Base-by-base conservation (phyloP, 1,140 invertebrate genomes). In the Eupristina koningsbergeri region DNA sequence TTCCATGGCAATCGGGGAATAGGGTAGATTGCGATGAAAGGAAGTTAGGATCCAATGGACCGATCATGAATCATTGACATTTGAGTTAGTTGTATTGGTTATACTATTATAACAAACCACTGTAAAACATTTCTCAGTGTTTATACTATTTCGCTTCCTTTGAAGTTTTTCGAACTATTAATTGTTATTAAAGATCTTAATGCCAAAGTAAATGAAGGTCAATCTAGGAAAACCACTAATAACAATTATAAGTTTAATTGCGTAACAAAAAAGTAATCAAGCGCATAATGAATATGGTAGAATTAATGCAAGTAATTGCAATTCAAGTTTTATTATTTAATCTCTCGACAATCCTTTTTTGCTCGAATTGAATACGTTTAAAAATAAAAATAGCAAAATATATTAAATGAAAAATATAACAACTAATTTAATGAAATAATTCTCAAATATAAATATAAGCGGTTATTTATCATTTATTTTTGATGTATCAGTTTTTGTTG, bases 101-200 rank as follows among this genome's bases (percentile, higher is more conserved):
- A 89, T 89, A 81, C 86, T 87, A 75, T 87, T 88, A 87, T 87
- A 89, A 89, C 87, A 88, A 88, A 87, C 85, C 85, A 76, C 74
- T 61, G 83, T 80, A 67, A 85, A 83, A 71, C 41, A 78, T 76
- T 53, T n/a, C 29, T 50, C 81, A 84, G 82, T 85, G 86, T 88
- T 89, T 87, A 69, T 88, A 87, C 87, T 84, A 81, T 76, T 64
- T 75, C 50, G 71, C 22, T 26, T 80, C 84, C 88, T 89, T 89
- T 89, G 88, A 89, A 88, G 85, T 86, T 15, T n/a, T 83, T 88
- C 85, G 45, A 81, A 47, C 78, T 78, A 73, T 83, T 84, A 84
- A 75, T 81, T 36, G 82, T 86, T 81, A 83, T 85, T 77, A 75
- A 84, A 79, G 69, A 63, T 80, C 83, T 73, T 19, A 41, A 58